Percentiles rank a stretch among this genome's conserved stretches.
Conservation (phyloP, 1,140 invertebrate species). For the Conus betulinus region DNA sequence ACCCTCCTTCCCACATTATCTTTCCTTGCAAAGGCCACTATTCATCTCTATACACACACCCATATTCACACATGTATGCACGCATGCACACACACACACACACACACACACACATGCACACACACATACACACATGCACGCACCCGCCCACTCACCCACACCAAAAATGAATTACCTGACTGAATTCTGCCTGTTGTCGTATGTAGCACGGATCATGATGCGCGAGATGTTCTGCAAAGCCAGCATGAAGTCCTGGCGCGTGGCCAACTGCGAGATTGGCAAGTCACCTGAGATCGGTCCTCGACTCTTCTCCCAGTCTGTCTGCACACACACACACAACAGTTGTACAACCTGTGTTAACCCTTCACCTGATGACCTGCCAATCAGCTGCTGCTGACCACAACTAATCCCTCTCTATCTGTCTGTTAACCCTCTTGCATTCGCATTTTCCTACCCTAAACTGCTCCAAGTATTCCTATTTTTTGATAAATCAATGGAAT, state of each 20-base stretch:
- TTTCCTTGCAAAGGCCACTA: too few species aligned
- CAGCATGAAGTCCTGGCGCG: constrained; percentile 95
- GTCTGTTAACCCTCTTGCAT: too few species aligned
- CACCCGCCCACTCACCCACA: neutral
- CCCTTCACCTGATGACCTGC: neutral
- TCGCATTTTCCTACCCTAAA: neutral
- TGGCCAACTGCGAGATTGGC: constrained; percentile 80
- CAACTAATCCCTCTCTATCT: too few species aligned
- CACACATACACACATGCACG: too few species aligned
- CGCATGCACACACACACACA: too few species aligned
- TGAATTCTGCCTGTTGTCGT: constrained; percentile 61
- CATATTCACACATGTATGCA: too few species aligned
- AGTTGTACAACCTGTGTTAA: neutral
- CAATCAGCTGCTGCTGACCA: too few species aligned
- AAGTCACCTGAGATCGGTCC: constrained; percentile 69
- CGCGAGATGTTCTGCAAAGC: constrained; percentile 88
- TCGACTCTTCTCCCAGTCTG: constrained; percentile 62
- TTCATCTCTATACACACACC: too few species aligned
- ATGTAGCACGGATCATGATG: constrained; percentile 84
- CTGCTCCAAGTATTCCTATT: too few species aligned
- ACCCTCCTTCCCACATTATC: too few species aligned
- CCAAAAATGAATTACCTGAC: constrained; percentile 58
- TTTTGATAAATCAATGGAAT: too few species aligned
- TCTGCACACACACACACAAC: constrained; percentile 45
- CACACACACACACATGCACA: too few species aligned